Evolutionary conservation across 2,888 invertebrate species (phyloP).

Genomic region (Octodonta nipae): DNA sequence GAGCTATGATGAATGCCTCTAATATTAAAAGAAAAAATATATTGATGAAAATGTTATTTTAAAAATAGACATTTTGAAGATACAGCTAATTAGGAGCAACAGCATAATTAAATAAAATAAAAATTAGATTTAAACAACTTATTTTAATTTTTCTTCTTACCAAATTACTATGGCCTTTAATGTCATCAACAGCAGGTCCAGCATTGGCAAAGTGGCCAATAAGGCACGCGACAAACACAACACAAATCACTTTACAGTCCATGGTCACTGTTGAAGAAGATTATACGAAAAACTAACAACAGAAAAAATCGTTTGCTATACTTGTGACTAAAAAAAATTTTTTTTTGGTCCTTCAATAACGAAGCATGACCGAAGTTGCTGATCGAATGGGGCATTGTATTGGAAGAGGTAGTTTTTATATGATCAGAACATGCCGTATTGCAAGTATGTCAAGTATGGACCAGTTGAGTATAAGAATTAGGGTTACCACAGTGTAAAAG

Average conservation of each 20-base stretch:
- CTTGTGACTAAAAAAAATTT: constrained; percentile 4
- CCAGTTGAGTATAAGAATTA: constrained; percentile 32
- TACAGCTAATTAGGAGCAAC: too few species aligned
- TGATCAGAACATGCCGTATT: constrained; percentile 20
- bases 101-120: too few species aligned
- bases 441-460: constrained; percentile 36
- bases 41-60: too few species aligned
- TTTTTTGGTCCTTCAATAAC: constrained; percentile 12
- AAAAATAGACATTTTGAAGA: too few species aligned
- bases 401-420: constrained; percentile 34
- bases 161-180: constrained; percentile 31
- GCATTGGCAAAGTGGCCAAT: constrained; percentile 22
- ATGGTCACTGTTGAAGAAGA: constrained; percentile 19
- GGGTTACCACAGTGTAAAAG: too few species aligned
- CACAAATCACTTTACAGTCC: constrained; percentile 33
- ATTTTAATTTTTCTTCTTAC: constrained; percentile 24
- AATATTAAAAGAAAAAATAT: too few species aligned
- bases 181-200: constrained; percentile 32
- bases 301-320: too few species aligned
- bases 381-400: constrained; percentile 30
- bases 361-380: constrained; percentile 33
- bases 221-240: constrained; percentile 27
- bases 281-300: constrained; percentile 9
- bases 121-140: too few species aligned
- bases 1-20: too few species aligned